Evolutionary conservation across 2,888 invertebrate species (phyloP), one percentile per base, ranked within the genome.

Genomic region (Lasioglossum figueresi): DNA sequence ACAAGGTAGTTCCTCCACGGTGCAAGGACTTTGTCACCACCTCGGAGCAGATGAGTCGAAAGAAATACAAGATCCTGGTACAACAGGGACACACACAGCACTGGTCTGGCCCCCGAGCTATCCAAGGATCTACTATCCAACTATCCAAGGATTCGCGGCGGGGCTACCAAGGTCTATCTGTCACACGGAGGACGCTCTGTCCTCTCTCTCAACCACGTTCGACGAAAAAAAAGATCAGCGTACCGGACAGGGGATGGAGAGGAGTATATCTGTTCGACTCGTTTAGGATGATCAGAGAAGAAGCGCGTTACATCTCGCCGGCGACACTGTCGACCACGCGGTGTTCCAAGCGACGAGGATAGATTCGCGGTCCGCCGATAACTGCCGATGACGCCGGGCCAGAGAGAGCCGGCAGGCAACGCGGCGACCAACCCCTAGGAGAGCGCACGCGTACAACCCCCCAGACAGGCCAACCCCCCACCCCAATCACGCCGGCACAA

Each of bases 351-450:
- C 82, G 86, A 89, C 89, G 90, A 80, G 83, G 76, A 76, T 76
- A 71, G 76, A 79, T 89, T 81, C 87, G 87, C 89, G 93, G 92
- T 91, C 92, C 90, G 91, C 93, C 93, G 93, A 93, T 93, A 92
- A 94, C 93, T 93, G 92, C 90, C 93, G 91, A 88, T 73, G 90
- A 87, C 87, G 89, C 89, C 82, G 87, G 86, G 83, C 88, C 31
- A 81, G 84, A 85, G 84, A 23, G 37, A 86, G 84, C 80, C 88
- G 85, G 81, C 87, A 90, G 89, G 82, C 90, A 81, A 84, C 89
- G 34, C 66, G 63, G 82, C 89, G 90, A 87, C 87, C 89, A 89
- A 86, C 90, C 92, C 91, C 88, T 82, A 76, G 59, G 8, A 23
- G 79, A 83, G 88, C 92, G 90, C 91, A 82, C 77, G 88, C 91